phyloP scores from a whole-genome alignment of 2,888 invertebrate species.

The Platycheirus rosarum region DNA sequence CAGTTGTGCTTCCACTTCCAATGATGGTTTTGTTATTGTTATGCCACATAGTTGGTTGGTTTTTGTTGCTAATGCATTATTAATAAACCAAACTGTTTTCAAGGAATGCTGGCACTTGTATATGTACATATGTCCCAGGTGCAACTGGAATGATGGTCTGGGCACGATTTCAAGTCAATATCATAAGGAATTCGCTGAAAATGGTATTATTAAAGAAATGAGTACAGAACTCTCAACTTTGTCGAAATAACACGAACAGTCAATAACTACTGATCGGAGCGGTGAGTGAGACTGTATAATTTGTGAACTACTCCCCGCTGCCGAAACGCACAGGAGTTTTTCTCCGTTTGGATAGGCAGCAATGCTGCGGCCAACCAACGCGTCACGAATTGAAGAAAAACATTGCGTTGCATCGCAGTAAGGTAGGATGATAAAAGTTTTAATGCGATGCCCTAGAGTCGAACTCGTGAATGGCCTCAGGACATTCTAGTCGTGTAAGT shows the following conservation, averaged over 20 bases:
- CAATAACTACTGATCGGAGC: slow-evolving; percentile 23
- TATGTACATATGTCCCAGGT: slow-evolving; percentile 45
- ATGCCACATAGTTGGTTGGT: slow-evolving; percentile 17
- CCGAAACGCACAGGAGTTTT: slow-evolving; percentile 64
- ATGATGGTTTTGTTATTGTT: slow-evolving; percentile 54
- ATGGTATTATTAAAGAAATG: slow-evolving; percentile 69
- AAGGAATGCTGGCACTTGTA: slow-evolving; percentile 13
- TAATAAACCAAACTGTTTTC: slow-evolving; percentile 22
- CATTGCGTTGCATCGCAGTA: slow-evolving; percentile 48
- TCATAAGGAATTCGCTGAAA: slow-evolving; percentile 29
- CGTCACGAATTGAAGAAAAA: slow-evolving; percentile 59
- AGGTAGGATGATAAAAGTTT: slow-evolving; percentile 75
- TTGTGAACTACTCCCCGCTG: slow-evolving; percentile 52
- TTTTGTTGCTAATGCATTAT: slow-evolving; percentile 17
- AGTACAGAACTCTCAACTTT: slow-evolving; percentile 38
- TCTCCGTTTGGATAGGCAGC: not conserved
- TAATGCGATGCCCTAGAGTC: slow-evolving; percentile 79
- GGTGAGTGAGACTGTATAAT: slow-evolving; percentile 54
- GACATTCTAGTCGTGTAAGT: slow-evolving; percentile 71
- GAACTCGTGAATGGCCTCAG: slow-evolving; percentile 81
- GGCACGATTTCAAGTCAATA: slow-evolving; percentile 52
- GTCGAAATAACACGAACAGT: slow-evolving; percentile 54
- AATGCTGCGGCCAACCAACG: not conserved
- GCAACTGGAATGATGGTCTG: slow-evolving; percentile 43
- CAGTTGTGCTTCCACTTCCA: slow-evolving; percentile 50